Conservation (phyloP, 2,888 invertebrate species). For the Harpagoxenus sublaevis region DNA sequence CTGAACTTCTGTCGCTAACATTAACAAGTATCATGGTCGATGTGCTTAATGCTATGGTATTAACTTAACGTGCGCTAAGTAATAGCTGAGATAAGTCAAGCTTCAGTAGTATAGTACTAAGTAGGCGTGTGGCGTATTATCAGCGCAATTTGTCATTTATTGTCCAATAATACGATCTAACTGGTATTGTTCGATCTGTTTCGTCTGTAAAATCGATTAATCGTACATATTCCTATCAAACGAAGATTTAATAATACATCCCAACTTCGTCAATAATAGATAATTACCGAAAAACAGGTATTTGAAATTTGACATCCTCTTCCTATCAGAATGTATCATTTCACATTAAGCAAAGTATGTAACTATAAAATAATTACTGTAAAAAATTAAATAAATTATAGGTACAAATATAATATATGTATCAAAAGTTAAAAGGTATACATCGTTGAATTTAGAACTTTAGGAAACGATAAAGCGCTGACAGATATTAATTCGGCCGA, state of each 20-base stretch:
- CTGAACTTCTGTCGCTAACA: constrained; percentile 56
- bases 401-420: neutral
- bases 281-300: neutral
- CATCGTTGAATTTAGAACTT: too few species aligned
- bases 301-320: neutral
- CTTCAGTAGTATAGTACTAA: constrained; percentile 30
- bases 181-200: neutral
- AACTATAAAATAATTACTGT: neutral
- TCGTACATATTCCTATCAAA: constrained; percentile 3
- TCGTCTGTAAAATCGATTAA: neutral
- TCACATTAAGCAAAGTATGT: neutral
- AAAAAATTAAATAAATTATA: neutral
- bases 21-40: constrained; percentile 53
- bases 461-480: neutral
- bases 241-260: neutral
- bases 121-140: constrained; percentile 48
- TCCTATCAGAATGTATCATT: neutral
- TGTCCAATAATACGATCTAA: constrained; percentile 35
- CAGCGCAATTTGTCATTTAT: constrained; percentile 52
- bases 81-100: constrained; percentile 55
- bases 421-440: neutral
- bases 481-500: constrained; percentile 28
- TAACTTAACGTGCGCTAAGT: constrained; percentile 56
- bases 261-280: neutral
- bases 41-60: constrained; percentile 51